Base-by-base conservation (phyloP, 1,140 invertebrate species). In the Liolophura sinensis region DNA sequence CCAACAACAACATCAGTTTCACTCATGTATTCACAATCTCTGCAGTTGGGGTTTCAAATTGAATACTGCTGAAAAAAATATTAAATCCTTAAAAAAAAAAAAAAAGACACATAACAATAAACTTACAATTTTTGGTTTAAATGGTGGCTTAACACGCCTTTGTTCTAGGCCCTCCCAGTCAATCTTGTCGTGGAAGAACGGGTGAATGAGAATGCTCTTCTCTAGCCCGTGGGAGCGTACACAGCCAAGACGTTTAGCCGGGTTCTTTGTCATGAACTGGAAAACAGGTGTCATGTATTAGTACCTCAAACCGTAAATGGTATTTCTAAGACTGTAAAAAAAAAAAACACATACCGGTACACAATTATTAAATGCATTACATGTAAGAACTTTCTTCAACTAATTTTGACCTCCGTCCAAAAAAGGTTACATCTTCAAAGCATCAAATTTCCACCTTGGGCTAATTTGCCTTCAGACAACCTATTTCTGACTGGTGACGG, bases 261-360 rank as follows among this genome's bases (percentile, higher is more conserved):
- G 94, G 88, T 96, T 97, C 86, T 99, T 99, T 47, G 96, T 99
- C 92, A 99, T 98, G 84, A 99, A 98, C 85, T 97, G 87, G 49
- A 81, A 75, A 54, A 60, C 18, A 24, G 22, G 22, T 7, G 7
- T 3, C 18, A 52, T 14, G 12, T n/a, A 24, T 52, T 52, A 52
- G 22, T 52, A 40, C 3, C 31, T 9, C 3, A 3, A n/a, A n/a
- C n/a, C n/a, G n/a, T n/a, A n/a, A n/a, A n/a, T n/a, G n/a, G n/a
- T n/a, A n/a, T n/a, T n/a, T n/a, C n/a, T n/a, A n/a, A n/a, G n/a
- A 60, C 58, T 31, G 25, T 40, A 1, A 22, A 14, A 60, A 15
- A 27, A 24, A 27, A 24, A 27, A 24, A 60, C 58, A 47, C 58
- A 60, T 46, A 3, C 58, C 27, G 1, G 3, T 40, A 60, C 58